Evolutionary conservation across 64 coral and sea anemone genomes (phyloP).

Genomic region (Pocillopora verrucosa): DNA sequence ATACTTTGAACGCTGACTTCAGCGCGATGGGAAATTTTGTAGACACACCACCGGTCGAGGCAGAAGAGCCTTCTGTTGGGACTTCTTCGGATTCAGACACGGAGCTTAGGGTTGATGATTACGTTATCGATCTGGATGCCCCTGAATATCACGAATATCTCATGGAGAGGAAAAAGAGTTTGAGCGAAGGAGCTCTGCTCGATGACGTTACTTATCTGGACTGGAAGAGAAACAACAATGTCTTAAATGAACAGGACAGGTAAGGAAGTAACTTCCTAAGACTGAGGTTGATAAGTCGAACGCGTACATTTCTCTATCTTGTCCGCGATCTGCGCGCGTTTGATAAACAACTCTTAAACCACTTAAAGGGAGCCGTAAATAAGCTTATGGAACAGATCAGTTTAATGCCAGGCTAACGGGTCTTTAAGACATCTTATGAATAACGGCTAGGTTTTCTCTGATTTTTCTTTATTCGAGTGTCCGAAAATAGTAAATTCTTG

Average conservation of each 20-base stretch:
- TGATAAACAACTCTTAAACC: no score
- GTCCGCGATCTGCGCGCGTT: not conserved
- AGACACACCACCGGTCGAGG: not conserved
- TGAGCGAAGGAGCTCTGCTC: conserved; percentile 24
- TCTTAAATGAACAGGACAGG: not conserved
- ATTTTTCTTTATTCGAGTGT: no score
- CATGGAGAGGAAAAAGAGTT: conserved; percentile 4
- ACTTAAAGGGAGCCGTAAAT: no score
- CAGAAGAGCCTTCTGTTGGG: not conserved
- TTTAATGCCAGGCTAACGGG: no score
- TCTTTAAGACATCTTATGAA: no score
- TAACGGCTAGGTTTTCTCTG: no score
- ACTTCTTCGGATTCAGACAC: not conserved
- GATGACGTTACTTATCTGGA: conserved; percentile 12
- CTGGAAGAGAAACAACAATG: conserved; percentile 25
- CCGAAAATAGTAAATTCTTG: no score
- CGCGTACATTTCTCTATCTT: not conserved
- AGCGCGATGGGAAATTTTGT: conserved; percentile 9
- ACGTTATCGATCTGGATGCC: conserved; percentile 31
- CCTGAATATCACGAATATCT: conserved; percentile 28
- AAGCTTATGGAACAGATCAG: no score
- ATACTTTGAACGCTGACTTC: not conserved
- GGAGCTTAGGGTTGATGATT: not conserved
- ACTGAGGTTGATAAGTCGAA: not conserved
- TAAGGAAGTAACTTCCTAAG: not conserved